Conservation (phyloP, 2,113 vertebrate species). For the Chlorodrepanis virens region DNA sequence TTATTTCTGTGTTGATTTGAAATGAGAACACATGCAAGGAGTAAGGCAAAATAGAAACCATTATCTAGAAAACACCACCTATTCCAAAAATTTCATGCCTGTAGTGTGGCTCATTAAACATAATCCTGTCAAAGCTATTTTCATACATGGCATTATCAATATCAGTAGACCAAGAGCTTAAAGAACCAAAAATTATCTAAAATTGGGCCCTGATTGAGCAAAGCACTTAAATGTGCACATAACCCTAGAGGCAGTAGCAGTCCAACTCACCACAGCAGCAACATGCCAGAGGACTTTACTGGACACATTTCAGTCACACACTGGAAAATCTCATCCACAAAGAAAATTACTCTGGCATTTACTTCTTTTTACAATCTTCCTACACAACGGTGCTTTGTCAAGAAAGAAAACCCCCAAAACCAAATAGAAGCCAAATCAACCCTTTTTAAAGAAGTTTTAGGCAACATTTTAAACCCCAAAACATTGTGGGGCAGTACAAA, state of each 20-base stretch:
- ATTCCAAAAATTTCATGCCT: not conserved
- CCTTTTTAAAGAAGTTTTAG: not conserved
- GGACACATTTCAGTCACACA: not conserved
- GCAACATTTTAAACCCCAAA: not conserved
- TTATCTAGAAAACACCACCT: not conserved
- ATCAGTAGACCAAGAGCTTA: not conserved
- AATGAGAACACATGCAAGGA: not conserved
- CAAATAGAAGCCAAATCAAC: not conserved
- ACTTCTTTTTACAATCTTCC: not conserved
- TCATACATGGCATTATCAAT: not conserved
- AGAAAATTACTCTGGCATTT: not conserved
- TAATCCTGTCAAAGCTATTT: not conserved
- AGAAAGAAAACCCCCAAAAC: not conserved
- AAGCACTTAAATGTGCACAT: not conserved
- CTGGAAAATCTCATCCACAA: not conserved
- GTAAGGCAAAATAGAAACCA: not conserved
- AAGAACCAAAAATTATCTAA: not conserved
- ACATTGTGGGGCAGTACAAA: fast-evolving
- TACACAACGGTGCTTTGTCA: not conserved
- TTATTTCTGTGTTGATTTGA: not conserved
- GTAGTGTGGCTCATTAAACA: not conserved
- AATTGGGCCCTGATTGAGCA: not conserved
- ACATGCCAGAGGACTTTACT: not conserved
- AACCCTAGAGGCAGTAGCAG: not conserved
- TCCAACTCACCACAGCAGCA: not conserved